Evolutionary conservation across 2,797 vertebrate species (phyloP), one percentile per base, ranked within the genome.

Genomic region (Dendrocincla fuliginosa): DNA sequence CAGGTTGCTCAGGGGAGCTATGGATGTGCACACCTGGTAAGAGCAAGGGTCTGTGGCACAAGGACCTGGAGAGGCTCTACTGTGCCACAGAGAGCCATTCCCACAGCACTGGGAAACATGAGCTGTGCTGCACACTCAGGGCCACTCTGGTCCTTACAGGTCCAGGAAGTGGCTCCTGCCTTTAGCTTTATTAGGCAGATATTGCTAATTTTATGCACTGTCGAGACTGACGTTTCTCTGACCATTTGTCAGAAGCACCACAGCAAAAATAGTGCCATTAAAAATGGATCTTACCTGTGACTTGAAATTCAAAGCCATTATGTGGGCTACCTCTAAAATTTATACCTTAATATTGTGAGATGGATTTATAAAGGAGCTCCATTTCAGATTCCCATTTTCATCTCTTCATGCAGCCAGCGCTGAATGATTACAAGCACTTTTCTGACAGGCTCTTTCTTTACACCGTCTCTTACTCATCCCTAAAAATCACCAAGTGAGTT

Each of bases 231-330:
- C 4, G 0, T 91, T 88, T 76, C 89, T 73, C 73, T 91, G 95
- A 75, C 88, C 96, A 93, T 95, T 90, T 94, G 57, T 93, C 93
- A 94, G 69, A 93, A 74, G 37, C 2, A 14, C 52, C 64, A 74
- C 32, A 57, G 94, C 85, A 95, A 95, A 97, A 97, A 95, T 93
- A 96, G 94, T 73, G 44, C 53, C 61, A 67, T 88, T 95, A 95
- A 95, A 95, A 96, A 91, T 90, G 74, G 63, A 89, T 90, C 85
- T 52, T 47, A 80, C 59, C 33, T 52, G 80, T 91, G 83, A 81
- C 83, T 94, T 32, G 24, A 75, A 81, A 73, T 85, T 61, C 65
- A 63, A 87, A 88, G 46, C 61, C 68, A 67, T 91, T 94, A 70
- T n/a, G 83, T 87, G 79, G 87, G 61, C 89, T 95, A 89, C 57